These are phyloP conservation scores for Corythornis leucogaster DNA, from an alignment of 2,797 vertebrate genomes.

Conservation along the genomic window DNA sequence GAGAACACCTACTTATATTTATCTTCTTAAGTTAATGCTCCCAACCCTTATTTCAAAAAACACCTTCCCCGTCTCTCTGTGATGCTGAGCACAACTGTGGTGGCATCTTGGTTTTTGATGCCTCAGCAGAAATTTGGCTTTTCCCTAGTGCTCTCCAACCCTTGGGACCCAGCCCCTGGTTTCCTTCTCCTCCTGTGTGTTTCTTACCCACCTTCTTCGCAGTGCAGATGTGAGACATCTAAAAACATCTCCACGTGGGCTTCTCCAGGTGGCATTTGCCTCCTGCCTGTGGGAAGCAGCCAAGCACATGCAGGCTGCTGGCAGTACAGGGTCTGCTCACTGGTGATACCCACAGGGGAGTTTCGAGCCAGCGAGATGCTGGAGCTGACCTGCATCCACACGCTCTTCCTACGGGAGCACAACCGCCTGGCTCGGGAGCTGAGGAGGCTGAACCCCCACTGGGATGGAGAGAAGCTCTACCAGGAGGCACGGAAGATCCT, in stretches of 20 bases:
- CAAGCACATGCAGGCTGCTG: accelerated
- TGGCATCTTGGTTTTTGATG: neutral
- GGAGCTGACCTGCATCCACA: slow-evolving; percentile 85
- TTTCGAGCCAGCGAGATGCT: slow-evolving; percentile 87
- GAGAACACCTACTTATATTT: neutral
- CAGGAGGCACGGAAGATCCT: slow-evolving; percentile 91
- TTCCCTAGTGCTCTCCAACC: neutral
- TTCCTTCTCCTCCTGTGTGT: neutral
- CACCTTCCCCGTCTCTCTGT: neutral
- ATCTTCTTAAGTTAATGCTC: neutral
- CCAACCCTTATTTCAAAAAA: neutral
- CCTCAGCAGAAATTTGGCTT: neutral
- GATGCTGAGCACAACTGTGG: neutral
- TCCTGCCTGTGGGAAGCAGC: neutral
- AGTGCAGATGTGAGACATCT: neutral
- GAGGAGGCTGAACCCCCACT: slow-evolving; percentile 80
- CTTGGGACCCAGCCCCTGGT: accelerated
- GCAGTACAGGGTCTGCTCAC: accelerated
- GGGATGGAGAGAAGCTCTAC: slow-evolving; percentile 87
- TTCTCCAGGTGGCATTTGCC: neutral
- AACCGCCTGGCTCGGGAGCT: slow-evolving; percentile 86
- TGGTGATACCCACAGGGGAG: slow-evolving; percentile 79
- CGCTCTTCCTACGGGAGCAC: slow-evolving; percentile 88
- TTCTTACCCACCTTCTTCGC: neutral
- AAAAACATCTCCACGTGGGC: accelerated